Evolutionary conservation across 2,797 vertebrate genomes (phyloP).

Genomic region (Buceros bicornis): DNA sequence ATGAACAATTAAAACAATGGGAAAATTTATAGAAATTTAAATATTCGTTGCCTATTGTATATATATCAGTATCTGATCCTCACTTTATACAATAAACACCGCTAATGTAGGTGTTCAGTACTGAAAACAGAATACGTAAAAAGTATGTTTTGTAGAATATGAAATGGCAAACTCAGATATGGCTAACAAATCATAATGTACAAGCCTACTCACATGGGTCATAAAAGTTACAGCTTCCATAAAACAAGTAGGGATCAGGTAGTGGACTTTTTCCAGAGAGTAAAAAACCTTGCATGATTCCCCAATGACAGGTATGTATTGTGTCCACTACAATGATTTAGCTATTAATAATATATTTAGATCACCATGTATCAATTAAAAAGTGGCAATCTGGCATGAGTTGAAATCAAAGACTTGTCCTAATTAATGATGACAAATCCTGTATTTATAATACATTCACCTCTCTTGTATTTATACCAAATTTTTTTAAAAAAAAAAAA

Average conservation of each 20-base stretch:
- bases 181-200: not conserved
- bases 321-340: not conserved
- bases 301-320: not conserved
- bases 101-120: not conserved
- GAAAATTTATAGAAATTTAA: not conserved
- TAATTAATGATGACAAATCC: not conserved
- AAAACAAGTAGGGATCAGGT: not conserved
- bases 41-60: not conserved
- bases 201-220: not conserved
- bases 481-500: too few species aligned
- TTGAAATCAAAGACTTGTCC: not conserved
- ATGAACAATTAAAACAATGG: not conserved
- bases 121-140: not conserved
- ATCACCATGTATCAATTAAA: not conserved
- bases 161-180: not conserved
- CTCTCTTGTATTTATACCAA: not conserved
- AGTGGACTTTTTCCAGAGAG: not conserved
- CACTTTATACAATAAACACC: not conserved
- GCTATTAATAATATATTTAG: not conserved
- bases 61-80: not conserved
- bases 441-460: not conserved
- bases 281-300: not conserved
- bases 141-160: not conserved
- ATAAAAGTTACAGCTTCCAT: not conserved
- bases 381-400: not conserved